A percentile compares a stretch with the other conserved stretches of the same genome.
Evolutionary conservation across 2,888 invertebrate genomes (phyloP).

Genomic region (Cryptophagus acutangulus): DNA sequence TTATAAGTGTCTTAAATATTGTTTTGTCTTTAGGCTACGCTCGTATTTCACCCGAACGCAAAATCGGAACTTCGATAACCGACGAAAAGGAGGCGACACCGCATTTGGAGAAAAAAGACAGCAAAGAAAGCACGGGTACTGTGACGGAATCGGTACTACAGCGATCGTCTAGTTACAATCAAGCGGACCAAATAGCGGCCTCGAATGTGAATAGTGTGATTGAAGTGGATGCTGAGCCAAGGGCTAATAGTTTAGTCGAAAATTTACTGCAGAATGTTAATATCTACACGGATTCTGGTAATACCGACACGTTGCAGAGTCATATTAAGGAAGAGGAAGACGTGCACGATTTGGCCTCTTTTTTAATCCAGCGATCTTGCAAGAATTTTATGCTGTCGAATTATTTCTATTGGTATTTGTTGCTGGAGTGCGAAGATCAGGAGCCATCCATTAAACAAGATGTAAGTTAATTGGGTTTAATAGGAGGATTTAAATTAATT

Average conservation of each 20-base stretch:
- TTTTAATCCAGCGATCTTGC: conserved; percentile 85
- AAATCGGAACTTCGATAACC: conserved; percentile 30
- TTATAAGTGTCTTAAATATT: not conserved
- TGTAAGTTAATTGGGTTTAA: conserved; percentile 35
- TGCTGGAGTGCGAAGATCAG: conserved; percentile 91
- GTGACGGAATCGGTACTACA: conserved; percentile 39
- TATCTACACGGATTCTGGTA: conserved; percentile 46
- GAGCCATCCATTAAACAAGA: conserved; percentile 69
- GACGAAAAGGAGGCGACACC: not conserved
- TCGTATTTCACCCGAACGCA: conserved; percentile 39
- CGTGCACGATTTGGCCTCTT: conserved; percentile 73
- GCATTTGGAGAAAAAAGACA: conserved; percentile 43
- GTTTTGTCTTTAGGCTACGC: conserved; percentile 25
- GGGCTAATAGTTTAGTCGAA: conserved; percentile 32
- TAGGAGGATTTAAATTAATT: not conserved
- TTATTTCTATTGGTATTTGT: conserved; percentile 96
- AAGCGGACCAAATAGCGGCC: conserved; percentile 39
- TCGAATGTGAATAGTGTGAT: conserved; percentile 40
- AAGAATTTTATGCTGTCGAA: conserved; percentile 86
- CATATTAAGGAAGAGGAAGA: conserved; percentile 48
- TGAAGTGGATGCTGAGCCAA: conserved; percentile 34
- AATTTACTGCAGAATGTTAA: conserved; percentile 38
- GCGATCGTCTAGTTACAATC: conserved; percentile 40
- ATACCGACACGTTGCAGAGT: conserved; percentile 51
- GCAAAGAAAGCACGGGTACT: conserved; percentile 44